Conservation (phyloP, 2,797 vertebrate species). For the Melanotaenia nigrans region DNA sequence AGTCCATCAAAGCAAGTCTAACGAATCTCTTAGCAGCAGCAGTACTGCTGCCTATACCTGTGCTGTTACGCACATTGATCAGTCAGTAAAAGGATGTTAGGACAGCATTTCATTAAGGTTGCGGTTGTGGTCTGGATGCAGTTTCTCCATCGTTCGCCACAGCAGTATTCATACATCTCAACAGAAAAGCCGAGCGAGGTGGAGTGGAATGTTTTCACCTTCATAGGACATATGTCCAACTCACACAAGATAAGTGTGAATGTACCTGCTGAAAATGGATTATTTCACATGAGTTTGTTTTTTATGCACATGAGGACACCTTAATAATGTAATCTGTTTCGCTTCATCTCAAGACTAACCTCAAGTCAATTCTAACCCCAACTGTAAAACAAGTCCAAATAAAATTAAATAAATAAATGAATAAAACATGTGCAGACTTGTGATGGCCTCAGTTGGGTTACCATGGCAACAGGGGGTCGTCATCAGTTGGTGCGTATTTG, state of each 20-base stretch:
- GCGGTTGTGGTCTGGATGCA: conserved; percentile 36
- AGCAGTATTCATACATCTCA: conserved; percentile 40
- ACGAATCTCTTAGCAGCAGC: not conserved
- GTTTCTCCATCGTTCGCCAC: conserved; percentile 35
- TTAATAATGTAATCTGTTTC: too few species aligned
- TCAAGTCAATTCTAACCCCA: not conserved
- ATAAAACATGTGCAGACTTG: not conserved
- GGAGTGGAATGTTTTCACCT: conserved; percentile 24
- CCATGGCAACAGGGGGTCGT: conserved; percentile 9
- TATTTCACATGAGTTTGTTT: not conserved
- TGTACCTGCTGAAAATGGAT: conserved; percentile 1
- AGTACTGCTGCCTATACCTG: not conserved
- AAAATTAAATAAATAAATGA: not conserved
- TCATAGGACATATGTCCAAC: conserved; percentile 30
- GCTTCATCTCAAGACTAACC: not conserved
- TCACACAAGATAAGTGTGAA: conserved; percentile 30
- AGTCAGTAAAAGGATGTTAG: not conserved
- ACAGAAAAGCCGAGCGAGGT: not conserved
- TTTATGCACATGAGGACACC: not conserved
- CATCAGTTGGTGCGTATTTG: conserved; percentile 4
- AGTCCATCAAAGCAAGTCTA: not conserved
- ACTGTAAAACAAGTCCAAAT: not conserved
- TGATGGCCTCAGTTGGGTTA: not conserved
- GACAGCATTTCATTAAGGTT: conserved; percentile 33
- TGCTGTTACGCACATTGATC: not conserved